A percentile compares a stretch with the other conserved stretches of the same genome.
Evolutionary conservation across 2,797 vertebrate genomes (phyloP).

Genomic region (Megalops cyprinoides): DNA sequence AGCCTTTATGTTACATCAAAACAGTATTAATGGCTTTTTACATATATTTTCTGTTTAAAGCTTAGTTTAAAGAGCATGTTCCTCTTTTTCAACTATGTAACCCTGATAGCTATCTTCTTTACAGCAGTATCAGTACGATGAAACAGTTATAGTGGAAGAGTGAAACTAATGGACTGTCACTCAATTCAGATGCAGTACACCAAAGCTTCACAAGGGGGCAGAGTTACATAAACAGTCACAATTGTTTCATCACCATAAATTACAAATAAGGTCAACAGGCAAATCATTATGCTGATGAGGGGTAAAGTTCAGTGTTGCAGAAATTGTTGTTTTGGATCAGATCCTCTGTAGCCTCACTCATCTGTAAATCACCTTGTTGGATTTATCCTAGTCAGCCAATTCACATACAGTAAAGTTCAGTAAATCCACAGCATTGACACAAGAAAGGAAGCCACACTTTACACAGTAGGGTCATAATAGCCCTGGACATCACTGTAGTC

Average conservation of each 20-base stretch:
- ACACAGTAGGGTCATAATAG: background rate
- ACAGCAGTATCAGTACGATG: no score
- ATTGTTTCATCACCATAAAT: background rate
- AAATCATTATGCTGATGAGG: background rate
- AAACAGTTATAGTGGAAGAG: no score
- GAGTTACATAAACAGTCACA: background rate
- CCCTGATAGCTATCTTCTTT: no score
- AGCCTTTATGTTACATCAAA: no score
- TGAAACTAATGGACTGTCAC: no score
- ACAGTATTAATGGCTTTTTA: no score
- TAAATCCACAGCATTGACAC: no score
- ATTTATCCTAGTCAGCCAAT: no score
- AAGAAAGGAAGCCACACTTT: background rate
- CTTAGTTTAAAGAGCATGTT: no score
- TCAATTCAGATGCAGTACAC: background rate
- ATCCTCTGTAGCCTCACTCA: background rate
- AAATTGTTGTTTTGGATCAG: background rate
- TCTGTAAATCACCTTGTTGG: background rate
- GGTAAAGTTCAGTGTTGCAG: background rate
- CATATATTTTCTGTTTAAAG: no score
- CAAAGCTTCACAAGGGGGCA: constrained; percentile 23
- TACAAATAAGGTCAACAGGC: background rate
- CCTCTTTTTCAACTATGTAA: no score
- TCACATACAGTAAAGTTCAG: no score
- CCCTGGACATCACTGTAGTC: background rate